Evolutionary conservation across 2,888 invertebrate genomes (phyloP).

Genomic region (Aspidiotus rigidus): DNA sequence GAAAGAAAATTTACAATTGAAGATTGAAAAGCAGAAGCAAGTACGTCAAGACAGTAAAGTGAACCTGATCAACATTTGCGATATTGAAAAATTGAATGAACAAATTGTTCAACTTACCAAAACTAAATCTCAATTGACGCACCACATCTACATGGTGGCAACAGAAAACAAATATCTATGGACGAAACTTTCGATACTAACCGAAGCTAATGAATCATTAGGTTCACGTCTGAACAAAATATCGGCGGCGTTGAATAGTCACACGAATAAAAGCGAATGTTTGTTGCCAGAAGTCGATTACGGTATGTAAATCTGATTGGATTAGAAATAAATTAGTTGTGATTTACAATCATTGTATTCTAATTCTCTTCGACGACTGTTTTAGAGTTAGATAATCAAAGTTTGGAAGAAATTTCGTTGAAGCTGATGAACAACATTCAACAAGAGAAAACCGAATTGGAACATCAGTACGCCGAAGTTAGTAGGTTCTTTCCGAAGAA

Average conservation of each 20-base stretch:
- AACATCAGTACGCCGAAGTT: conserved; percentile 52
- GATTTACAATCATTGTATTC: background rate
- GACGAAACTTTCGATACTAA: conserved; percentile 58
- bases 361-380: background rate
- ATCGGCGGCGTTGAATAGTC: conserved; percentile 47
- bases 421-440: conserved; percentile 60
- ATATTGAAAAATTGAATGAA: conserved; percentile 49
- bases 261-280: conserved; percentile 39
- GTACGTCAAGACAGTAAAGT: conserved; percentile 25
- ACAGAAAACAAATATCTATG: conserved; percentile 71
- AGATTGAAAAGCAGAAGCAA: conserved; percentile 42
- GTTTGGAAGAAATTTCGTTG: conserved; percentile 67
- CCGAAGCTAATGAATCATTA: conserved; percentile 51
- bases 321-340: background rate
- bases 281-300: conserved; percentile 17
- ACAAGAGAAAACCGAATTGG: conserved; percentile 58
- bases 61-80: conserved; percentile 38
- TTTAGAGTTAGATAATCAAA: conserved; percentile 44
- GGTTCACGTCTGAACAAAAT: conserved; percentile 49
- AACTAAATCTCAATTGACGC: conserved; percentile 65
- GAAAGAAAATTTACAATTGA: conserved; percentile 62
- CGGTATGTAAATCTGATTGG: conserved; percentile 8
- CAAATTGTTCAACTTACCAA: conserved; percentile 60
- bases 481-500: background rate
- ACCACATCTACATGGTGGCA: conserved; percentile 71